Evolutionary conservation across 2,797 vertebrate species (phyloP), one percentile per base, ranked within the genome.

Genomic region (Paramormyrops hopkinsi): DNA sequence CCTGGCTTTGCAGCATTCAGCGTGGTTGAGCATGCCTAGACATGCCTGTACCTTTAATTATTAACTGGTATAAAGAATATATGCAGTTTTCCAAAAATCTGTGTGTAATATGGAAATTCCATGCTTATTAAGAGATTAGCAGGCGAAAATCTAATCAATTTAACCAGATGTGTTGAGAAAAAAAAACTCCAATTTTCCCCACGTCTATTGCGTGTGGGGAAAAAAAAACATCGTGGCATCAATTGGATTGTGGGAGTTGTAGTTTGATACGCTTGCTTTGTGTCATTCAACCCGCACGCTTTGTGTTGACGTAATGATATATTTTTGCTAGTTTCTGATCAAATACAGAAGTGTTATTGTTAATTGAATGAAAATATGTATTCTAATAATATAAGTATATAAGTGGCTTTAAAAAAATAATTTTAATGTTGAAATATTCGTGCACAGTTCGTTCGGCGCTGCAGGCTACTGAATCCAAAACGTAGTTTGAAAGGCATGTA

Each of bases 221-320:
- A 37, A 44, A 46, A n/a, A 65, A 89, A 87, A 19, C 46, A 88
- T n/a, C 50, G 73, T 86, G 69, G 56, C 65, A 56, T 14, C 62
- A 48, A n/a, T 44, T 62, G 50, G 76, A 95, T 96, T 96, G 95
- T 96, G 95, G 96, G 96, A 97, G 95, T 96, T 96, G 96, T 96
- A 96, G 95, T 97, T 96, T 94, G 25, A 83, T 1, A 54, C 76
- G 62, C 22, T 33, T 73, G 62, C 62, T 73, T 19, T 76, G 50
- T 76, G 46, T 82, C 41, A 46, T 44, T 82, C 19, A 82, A 82
- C 19, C 1, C 76, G 76, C 41, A 46, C 76, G 76, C 76, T 82
- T 82, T 46, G 76, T 82, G 76, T 82, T 82, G 76, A 82, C 41
- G 76, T 46, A 82, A 46, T 82, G 41, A 82, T 33, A 19, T 14